Evolutionary conservation across 2,888 invertebrate genomes (phyloP).

Genomic region (Tenodera sinensis): DNA sequence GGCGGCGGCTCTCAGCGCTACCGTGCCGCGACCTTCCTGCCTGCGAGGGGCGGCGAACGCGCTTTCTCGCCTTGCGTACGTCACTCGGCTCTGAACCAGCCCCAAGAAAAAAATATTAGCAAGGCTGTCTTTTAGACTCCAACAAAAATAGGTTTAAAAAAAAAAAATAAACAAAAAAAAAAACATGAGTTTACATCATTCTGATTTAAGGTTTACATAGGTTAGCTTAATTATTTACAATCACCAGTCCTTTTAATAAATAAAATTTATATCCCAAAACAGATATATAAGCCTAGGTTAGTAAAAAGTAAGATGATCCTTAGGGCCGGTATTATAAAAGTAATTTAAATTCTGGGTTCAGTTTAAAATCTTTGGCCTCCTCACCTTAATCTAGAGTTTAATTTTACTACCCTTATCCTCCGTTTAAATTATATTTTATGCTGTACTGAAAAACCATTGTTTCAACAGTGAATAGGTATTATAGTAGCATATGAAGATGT

Average conservation of each 20-base stretch:
- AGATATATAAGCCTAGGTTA: constrained; percentile 24
- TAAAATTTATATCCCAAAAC: constrained; percentile 12
- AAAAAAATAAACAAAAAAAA: neutral
- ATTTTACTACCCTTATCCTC: no score
- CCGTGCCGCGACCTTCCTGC: constrained; percentile 34
- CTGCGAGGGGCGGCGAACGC: constrained; percentile 44
- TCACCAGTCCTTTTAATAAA: constrained; percentile 14
- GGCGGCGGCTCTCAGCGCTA: constrained; percentile 24
- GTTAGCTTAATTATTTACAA: constrained; percentile 14
- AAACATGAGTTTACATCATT: neutral
- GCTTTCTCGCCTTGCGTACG: constrained; percentile 42
- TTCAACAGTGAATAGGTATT: no score
- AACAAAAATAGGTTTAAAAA: neutral
- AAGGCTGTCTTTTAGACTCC: neutral
- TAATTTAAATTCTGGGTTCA: no score
- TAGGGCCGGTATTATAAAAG: constrained; percentile 15
- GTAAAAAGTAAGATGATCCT: constrained; percentile 8
- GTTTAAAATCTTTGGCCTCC: no score
- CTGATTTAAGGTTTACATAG: neutral
- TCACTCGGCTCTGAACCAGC: constrained; percentile 42
- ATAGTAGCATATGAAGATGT: no score
- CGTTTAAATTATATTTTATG: no score
- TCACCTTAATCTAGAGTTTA: no score
- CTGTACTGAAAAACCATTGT: no score
- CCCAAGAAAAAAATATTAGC: constrained; percentile 16